These are phyloP conservation scores for Apamea monoglypha DNA, from an alignment of 2,888 invertebrate genomes.

Conservation along the genomic window DNA sequence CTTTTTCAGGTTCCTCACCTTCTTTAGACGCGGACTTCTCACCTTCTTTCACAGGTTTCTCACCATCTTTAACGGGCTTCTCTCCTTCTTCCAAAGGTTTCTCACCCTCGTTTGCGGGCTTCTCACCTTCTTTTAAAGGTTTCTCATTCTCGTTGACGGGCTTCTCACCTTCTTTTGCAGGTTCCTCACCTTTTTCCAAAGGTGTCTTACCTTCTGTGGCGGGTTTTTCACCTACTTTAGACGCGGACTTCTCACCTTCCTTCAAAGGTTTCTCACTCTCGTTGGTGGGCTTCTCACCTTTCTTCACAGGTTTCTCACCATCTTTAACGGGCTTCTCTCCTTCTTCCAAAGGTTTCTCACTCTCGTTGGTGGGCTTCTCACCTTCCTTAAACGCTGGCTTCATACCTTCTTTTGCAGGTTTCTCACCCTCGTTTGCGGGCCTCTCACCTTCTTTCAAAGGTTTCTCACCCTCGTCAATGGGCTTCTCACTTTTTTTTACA, in stretches of 20 bases:
- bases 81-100: background rate
- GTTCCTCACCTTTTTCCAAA: background rate
- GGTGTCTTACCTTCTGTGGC: too few relatives aligned
- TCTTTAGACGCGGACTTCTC: background rate
- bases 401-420: background rate
- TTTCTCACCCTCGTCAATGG: too few relatives aligned
- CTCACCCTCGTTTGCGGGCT: background rate
- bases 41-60: background rate
- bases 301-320: background rate
- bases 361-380: background rate
- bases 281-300: background rate
- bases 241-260: background rate
- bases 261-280: background rate
- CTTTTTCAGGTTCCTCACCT: rapidly evolving
- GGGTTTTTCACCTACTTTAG: background rate
- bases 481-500: too few relatives aligned
- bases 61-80: background rate
- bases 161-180: background rate
- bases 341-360: too few relatives aligned
- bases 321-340: too few relatives aligned
- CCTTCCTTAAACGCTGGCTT: too few relatives aligned
- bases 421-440: too few relatives aligned
- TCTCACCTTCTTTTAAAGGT: background rate
- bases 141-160: background rate
- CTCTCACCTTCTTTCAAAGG: too few relatives aligned